Conservation (phyloP, 2,797 vertebrate genomes). For the Xenops minutus region DNA sequence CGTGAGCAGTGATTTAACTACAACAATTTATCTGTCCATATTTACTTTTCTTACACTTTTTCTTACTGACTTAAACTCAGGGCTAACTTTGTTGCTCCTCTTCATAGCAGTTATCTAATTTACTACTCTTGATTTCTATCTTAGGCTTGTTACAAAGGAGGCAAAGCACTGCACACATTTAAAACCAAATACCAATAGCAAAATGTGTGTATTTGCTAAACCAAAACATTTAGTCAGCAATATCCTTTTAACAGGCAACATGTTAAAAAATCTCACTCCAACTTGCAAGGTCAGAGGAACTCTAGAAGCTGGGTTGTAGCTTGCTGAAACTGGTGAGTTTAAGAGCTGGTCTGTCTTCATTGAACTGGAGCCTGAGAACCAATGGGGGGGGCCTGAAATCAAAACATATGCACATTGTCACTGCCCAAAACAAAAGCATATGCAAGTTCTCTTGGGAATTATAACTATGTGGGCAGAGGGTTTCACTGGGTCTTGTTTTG, state of each 20-base stretch:
- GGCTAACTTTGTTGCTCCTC: not conserved
- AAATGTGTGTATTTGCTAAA: not conserved
- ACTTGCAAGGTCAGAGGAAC: conserved; percentile 16
- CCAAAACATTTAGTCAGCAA: not conserved
- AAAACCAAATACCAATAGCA: not conserved
- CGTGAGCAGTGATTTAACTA: not conserved
- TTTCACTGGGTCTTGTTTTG: conserved; percentile 55
- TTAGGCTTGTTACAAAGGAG: not conserved
- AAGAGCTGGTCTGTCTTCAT: conserved; percentile 41
- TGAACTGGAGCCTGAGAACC: conserved; percentile 20
- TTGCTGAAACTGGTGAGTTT: not conserved
- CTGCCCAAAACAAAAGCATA: conserved; percentile 69
- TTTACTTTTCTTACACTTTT: not conserved
- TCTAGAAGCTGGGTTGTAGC: not conserved
- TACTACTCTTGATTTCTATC: not conserved
- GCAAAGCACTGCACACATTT: not conserved
- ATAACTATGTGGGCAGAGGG: conserved; percentile 60
- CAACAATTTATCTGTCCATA: not conserved
- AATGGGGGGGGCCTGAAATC: conserved; percentile 12
- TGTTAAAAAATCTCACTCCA: not conserved
- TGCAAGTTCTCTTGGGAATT: conserved; percentile 60
- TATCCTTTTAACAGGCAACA: not conserved
- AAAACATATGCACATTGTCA: conserved; percentile 65
- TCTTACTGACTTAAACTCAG: not conserved
- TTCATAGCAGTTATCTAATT: not conserved